Conservation (phyloP, 2,888 invertebrate genomes). For the Litoditis marina region DNA sequence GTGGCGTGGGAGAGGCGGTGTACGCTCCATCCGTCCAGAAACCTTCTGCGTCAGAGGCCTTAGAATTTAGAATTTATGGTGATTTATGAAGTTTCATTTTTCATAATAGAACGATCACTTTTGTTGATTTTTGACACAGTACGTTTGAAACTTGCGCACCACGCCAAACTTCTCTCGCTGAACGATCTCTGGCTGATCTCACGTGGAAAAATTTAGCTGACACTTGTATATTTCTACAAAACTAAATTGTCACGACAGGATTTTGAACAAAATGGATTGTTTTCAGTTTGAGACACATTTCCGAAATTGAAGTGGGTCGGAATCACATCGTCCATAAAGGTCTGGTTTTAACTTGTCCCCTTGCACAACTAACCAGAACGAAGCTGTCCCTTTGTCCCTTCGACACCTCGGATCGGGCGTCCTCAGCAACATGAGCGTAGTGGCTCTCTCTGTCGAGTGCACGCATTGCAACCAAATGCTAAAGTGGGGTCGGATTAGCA, state of each 20-base stretch:
- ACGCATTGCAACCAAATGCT: slow-evolving; percentile 1
- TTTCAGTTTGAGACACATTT: too few relatives aligned
- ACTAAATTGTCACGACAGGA: too few relatives aligned
- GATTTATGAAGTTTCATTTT: too few relatives aligned
- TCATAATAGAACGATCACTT: neutral
- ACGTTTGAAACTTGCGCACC: neutral
- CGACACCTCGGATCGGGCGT: slow-evolving; percentile 22
- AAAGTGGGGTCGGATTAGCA: neutral
- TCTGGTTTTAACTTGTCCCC: too few relatives aligned
- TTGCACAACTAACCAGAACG: slow-evolving; percentile 13
- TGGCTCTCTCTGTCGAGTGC: slow-evolving; percentile 14
- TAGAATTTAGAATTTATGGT: neutral
- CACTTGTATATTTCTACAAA: too few relatives aligned
- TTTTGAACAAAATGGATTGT: too few relatives aligned
- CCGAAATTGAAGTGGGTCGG: neutral
- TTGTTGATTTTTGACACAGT: neutral
- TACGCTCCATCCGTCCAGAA: slow-evolving; percentile 52
- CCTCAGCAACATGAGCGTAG: slow-evolving; percentile 8
- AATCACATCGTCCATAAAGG: too few relatives aligned
- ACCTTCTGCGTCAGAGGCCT: slow-evolving; percentile 48
- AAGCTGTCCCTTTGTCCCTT: slow-evolving; percentile 36
- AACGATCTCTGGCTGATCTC: too few relatives aligned
- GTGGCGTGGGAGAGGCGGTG: slow-evolving; percentile 50
- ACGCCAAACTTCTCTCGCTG: neutral
- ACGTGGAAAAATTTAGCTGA: too few relatives aligned